Evolutionary conservation across 2,797 vertebrate species (phyloP).

Genomic region (Pseudochirops corinnae): DNA sequence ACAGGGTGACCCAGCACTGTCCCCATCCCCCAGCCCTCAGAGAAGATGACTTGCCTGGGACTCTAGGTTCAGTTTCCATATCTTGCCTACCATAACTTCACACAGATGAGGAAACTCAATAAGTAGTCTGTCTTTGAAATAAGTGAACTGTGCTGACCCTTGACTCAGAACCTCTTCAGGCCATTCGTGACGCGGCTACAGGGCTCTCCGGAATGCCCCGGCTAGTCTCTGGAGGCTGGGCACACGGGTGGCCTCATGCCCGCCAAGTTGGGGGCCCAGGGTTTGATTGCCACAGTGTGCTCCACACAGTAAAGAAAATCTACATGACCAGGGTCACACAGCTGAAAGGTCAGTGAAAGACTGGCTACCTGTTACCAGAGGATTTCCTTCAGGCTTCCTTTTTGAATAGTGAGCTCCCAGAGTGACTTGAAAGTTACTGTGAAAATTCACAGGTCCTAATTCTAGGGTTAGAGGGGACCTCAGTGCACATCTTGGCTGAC

Average conservation of each 20-base stretch:
- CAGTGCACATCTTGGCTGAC: not conserved
- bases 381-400: too few relatives aligned
- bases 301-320: not conserved
- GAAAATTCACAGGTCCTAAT: not conserved
- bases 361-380: too few relatives aligned
- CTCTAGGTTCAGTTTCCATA: conserved; percentile 29
- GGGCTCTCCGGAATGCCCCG: conserved; percentile 18
- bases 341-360: not conserved
- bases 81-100: not conserved
- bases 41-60: not conserved
- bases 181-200: not conserved
- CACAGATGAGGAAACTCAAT: not conserved
- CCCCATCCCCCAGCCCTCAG: not conserved
- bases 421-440: not conserved
- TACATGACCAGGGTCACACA: not conserved
- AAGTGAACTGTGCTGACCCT: not conserved
- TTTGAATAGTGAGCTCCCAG: not conserved
- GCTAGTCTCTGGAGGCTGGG: conserved; percentile 14
- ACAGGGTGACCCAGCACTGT: conserved; percentile 9
- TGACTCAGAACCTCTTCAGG: not conserved
- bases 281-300: not conserved
- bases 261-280: not conserved
- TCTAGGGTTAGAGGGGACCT: not conserved
- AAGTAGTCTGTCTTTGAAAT: not conserved
- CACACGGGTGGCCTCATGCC: not conserved